A percentile compares a stretch with the other conserved stretches of the same genome.
phyloP scores from a whole-genome alignment of 2,113 vertebrate genomes.

The Sylvia atricapilla region DNA sequence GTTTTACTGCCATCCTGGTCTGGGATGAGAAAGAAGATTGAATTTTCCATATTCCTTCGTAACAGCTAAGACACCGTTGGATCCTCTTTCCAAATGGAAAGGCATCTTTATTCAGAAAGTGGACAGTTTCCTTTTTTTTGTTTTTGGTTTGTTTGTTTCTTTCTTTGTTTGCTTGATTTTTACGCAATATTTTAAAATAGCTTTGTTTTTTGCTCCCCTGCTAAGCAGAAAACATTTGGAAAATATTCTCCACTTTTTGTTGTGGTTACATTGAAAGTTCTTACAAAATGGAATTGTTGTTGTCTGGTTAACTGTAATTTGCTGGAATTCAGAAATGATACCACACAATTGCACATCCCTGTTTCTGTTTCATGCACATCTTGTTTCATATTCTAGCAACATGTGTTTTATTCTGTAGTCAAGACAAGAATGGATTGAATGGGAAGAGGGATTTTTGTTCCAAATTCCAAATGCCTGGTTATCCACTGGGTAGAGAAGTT shows the following conservation, averaged over 20 bases:
- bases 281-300: background rate
- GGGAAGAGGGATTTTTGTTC: background rate
- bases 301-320: conserved; percentile 17
- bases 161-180: fast-evolving
- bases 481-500: background rate
- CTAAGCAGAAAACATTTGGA: conserved; percentile 7
- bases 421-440: background rate
- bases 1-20: background rate
- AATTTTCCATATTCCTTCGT: background rate
- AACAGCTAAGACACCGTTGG: background rate
- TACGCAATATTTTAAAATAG: background rate
- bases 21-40: background rate
- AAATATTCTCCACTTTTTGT: background rate
- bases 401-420: background rate
- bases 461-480: background rate
- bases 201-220: background rate
- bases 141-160: background rate
- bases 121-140: background rate
- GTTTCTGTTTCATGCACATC: background rate
- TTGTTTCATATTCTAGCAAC: background rate
- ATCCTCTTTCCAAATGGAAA: background rate
- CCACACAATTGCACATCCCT: background rate
- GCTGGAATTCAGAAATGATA: background rate
- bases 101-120: background rate
- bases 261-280: conserved; percentile 3